Conservation (phyloP, 2,113 vertebrate species). For the Elachura formosa region DNA sequence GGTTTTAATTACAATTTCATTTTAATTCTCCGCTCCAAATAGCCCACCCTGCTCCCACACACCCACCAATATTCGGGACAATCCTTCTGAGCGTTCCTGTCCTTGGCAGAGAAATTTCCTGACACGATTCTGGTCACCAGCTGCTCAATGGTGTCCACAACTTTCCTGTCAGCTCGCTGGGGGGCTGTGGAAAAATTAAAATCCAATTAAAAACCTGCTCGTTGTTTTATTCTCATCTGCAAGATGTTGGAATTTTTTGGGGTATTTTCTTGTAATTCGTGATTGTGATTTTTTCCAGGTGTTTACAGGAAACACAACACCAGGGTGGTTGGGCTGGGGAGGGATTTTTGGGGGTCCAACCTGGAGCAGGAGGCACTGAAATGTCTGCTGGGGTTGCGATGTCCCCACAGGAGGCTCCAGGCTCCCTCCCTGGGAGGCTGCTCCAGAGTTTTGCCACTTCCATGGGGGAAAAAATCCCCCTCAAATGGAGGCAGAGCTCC, state of each 20-base stretch:
- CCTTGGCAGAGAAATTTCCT: conserved; percentile 63
- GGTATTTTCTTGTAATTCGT: too few relatives aligned
- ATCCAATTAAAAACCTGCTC: not conserved
- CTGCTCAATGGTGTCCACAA: conserved; percentile 67
- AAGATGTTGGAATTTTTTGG: not conserved
- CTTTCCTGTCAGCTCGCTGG: conserved; percentile 63
- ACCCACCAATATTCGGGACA: conserved; percentile 74
- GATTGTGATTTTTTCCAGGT: not conserved
- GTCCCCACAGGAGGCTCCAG: not conserved
- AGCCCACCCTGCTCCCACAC: too few relatives aligned
- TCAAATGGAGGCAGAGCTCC: not conserved
- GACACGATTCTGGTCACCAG: conserved; percentile 52
- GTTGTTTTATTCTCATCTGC: not conserved
- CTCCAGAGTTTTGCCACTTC: not conserved
- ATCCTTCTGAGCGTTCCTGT: conserved; percentile 41
- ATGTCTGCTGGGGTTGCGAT: not conserved
- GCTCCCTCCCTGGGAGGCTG: not conserved
- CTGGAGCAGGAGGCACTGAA: not conserved
- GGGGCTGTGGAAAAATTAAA: not conserved
- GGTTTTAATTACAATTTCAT: not conserved
- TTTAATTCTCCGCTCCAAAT: not conserved
- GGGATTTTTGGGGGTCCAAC: not conserved
- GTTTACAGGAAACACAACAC: not conserved
- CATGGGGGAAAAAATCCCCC: not conserved
- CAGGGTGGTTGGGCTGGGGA: too few relatives aligned